phyloP scores from a whole-genome alignment of 2,797 vertebrate species.

The Phrynocephalus guinanensis region DNA sequence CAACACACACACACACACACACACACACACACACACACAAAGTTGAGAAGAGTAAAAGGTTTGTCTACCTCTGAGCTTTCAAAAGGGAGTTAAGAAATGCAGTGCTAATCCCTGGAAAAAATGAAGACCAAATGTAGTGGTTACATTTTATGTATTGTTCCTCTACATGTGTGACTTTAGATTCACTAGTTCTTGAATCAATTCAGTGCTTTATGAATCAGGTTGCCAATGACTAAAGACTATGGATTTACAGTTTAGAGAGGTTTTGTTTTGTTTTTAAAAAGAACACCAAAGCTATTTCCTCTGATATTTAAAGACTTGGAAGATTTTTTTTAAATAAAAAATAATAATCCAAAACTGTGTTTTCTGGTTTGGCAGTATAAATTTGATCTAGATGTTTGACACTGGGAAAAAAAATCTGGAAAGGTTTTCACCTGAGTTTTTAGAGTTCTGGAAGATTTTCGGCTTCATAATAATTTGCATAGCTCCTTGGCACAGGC shows the following conservation, averaged over 20 bases:
- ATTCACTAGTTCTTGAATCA: slow-evolving; percentile 27
- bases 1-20: too few relatives aligned
- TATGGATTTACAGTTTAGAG: slow-evolving; percentile 21
- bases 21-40: too few relatives aligned
- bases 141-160: neutral
- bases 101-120: neutral
- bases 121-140: neutral
- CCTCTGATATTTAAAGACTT: slow-evolving; percentile 14
- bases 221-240: slow-evolving; percentile 22
- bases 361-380: slow-evolving; percentile 12
- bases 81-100: neutral
- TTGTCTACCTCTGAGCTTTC: neutral
- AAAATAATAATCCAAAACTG: neutral
- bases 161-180: neutral
- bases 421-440: neutral
- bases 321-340: neutral
- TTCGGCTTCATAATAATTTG: neutral
- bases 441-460: slow-evolving; percentile 2
- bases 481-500: neutral
- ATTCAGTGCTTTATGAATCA: slow-evolving; percentile 22
- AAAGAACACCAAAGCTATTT: slow-evolving; percentile 18
- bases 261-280: slow-evolving; percentile 13
- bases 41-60: neutral
- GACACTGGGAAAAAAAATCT: neutral
- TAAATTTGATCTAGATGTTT: slow-evolving; percentile 28